Conservation (phyloP, 2,113 vertebrate genomes). For the Ailurus styani region DNA sequence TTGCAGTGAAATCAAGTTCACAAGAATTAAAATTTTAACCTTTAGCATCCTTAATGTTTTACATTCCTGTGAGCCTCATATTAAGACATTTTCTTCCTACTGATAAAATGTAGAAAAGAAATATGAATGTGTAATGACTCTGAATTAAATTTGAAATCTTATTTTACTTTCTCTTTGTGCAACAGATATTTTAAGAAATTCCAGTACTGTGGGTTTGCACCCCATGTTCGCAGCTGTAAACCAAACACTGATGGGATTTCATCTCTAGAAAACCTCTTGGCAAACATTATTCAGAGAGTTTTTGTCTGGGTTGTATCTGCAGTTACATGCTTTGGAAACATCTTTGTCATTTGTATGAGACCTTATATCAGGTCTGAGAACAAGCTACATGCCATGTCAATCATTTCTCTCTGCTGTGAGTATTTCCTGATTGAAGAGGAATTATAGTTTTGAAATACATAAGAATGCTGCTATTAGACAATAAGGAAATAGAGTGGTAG, state of each 20-base stretch:
- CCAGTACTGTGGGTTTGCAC: slow-evolving; percentile 96
- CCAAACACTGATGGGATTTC: slow-evolving; percentile 98
- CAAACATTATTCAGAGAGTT: slow-evolving; percentile 94
- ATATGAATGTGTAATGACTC: not conserved
- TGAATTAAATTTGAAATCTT: not conserved
- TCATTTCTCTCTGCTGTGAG: slow-evolving; percentile 99
- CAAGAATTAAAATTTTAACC: not conserved
- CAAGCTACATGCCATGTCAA: slow-evolving; percentile 94
- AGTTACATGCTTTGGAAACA: slow-evolving; percentile 95
- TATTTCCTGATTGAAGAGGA: slow-evolving; percentile 54
- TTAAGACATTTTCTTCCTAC: not conserved
- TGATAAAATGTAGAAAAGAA: not conserved
- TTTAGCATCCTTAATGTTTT: not conserved
- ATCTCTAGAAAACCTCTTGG: slow-evolving; percentile 94
- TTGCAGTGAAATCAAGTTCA: slow-evolving; percentile 23
- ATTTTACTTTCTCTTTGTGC: slow-evolving; percentile 42
- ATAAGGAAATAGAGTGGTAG: not conserved
- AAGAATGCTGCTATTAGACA: not conserved
- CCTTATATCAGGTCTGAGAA: slow-evolving; percentile 96
- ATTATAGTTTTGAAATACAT: not conserved
- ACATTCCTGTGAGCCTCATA: not conserved
- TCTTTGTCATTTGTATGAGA: slow-evolving; percentile 97
- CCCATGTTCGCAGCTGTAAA: slow-evolving; percentile 96
- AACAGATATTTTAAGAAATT: slow-evolving; percentile 97
- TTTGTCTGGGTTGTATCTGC: slow-evolving; percentile 98